Percentiles rank a stretch among this genome's conserved stretches.
Evolutionary conservation across 2,113 vertebrate genomes (phyloP).

Genomic region (Pontoporia blainvillei): DNA sequence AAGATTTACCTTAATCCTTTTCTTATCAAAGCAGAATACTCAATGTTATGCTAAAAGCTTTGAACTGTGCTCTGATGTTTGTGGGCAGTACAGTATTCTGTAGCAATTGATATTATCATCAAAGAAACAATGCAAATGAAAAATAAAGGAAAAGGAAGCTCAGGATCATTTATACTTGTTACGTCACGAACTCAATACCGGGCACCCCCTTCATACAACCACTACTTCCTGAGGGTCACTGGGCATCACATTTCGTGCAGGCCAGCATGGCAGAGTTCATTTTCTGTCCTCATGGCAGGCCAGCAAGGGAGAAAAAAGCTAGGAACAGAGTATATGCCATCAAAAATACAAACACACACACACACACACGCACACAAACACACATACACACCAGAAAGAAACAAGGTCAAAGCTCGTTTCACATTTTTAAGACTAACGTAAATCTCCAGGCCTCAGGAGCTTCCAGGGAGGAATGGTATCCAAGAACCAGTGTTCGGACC

Average conservation of each 20-base stretch:
- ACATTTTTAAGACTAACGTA: background rate
- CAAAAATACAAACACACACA: background rate
- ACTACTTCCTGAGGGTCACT: background rate
- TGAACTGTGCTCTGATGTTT: background rate
- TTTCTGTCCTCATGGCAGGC: background rate
- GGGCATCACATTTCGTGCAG: background rate
- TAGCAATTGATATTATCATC: background rate
- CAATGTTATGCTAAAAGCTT: background rate
- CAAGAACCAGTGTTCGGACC: background rate
- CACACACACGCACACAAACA: background rate
- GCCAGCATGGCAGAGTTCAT: background rate
- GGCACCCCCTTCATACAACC: rapidly evolving
- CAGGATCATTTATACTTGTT: background rate
- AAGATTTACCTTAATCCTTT: background rate
- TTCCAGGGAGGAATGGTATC: background rate
- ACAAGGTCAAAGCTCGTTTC: background rate
- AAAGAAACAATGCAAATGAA: background rate
- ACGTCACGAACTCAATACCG: background rate
- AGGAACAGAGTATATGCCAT: background rate
- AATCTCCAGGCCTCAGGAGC: background rate
- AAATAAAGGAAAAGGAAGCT: background rate
- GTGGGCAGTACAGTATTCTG: background rate
- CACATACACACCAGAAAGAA: background rate
- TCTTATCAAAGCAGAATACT: background rate
- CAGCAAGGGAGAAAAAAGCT: background rate